Evolutionary conservation across 2,113 vertebrate species (phyloP).

Genomic region (Ceyx melanurus): DNA sequence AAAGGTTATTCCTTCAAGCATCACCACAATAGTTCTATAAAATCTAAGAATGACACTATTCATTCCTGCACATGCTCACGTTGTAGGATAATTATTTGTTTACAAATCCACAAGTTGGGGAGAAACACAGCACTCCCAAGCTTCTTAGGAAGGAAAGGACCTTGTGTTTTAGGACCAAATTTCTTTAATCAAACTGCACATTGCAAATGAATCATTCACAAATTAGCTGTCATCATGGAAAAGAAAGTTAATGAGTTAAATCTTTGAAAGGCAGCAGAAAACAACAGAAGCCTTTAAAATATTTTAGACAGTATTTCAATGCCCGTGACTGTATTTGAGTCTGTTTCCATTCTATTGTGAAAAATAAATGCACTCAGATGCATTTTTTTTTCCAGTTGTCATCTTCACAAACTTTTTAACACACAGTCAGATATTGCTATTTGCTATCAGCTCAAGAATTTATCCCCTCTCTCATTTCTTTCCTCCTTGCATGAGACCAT

Average conservation of each 20-base stretch:
- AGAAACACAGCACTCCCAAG: too few species aligned
- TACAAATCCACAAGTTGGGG: not conserved
- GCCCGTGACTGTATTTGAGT: not conserved
- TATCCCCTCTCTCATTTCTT: not conserved
- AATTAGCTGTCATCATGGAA: not conserved
- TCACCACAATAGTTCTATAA: not conserved
- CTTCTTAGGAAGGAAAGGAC: not conserved
- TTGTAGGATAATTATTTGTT: not conserved
- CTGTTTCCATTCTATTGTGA: not conserved
- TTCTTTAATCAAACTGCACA: not conserved
- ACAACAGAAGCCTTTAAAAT: not conserved
- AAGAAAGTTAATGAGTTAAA: not conserved
- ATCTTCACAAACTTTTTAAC: not conserved
- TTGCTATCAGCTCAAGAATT: not conserved
- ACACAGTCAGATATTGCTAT: not conserved
- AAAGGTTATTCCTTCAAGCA: not conserved
- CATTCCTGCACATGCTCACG: rapidly evolving
- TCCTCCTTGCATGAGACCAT: not conserved
- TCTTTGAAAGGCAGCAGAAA: not conserved
- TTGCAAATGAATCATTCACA: not conserved
- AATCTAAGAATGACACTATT: rapidly evolving
- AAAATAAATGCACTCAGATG: not conserved
- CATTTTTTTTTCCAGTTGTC: not conserved
- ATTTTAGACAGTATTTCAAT: not conserved
- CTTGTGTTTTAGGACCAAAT: not conserved